Evolutionary conservation across 2,797 vertebrate genomes (phyloP).

Genomic region (Tarsius wallacei): DNA sequence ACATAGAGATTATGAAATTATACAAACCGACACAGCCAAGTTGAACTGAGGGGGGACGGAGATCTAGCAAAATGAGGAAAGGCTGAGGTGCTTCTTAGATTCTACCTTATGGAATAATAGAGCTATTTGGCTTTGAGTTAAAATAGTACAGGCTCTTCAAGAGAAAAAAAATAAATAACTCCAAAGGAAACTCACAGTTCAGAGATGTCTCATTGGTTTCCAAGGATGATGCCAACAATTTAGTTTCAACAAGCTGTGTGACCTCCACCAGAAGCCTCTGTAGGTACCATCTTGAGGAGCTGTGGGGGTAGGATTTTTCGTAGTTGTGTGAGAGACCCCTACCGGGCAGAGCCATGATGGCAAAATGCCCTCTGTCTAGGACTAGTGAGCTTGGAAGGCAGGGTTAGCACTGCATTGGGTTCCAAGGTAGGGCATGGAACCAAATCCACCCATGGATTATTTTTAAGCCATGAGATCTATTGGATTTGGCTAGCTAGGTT

Average conservation of each 20-base stretch:
- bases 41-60: background rate
- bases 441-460: too few species aligned
- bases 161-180: background rate
- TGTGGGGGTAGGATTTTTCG: too few species aligned
- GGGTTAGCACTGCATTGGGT: background rate
- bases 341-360: too few species aligned
- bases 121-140: background rate
- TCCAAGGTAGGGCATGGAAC: background rate
- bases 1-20: background rate
- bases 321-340: accelerated
- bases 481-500: background rate
- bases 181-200: background rate
- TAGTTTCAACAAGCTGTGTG: background rate
- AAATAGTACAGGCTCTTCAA: background rate
- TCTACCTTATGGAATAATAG: background rate
- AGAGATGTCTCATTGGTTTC: background rate
- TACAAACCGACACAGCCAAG: background rate
- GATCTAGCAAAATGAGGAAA: background rate
- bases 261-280: background rate
- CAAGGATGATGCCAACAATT: background rate
- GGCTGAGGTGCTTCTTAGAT: background rate
- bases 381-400: background rate
- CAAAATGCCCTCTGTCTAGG: background rate
- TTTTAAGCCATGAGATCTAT: background rate
- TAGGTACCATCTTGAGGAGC: too few species aligned